phyloP scores from a whole-genome alignment of 2,797 vertebrate genomes.

The Natrix natrix region DNA sequence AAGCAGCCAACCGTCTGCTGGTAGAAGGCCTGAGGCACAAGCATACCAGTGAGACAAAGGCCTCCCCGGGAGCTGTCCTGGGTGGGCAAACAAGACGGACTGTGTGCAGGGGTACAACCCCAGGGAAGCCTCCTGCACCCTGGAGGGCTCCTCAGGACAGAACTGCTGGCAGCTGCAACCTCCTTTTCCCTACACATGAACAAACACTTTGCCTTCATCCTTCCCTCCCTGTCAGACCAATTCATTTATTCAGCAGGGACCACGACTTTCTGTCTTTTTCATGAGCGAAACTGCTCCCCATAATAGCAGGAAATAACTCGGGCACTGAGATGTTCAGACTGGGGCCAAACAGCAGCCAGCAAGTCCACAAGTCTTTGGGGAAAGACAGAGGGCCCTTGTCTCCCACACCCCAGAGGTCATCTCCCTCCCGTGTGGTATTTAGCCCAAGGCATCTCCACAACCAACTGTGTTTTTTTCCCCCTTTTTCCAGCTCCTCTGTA shows the following conservation, averaged over 20 bases:
- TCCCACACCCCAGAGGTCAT: neutral
- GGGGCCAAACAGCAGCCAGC: neutral
- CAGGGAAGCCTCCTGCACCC: neutral
- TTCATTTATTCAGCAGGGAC: neutral
- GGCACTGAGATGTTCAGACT: neutral
- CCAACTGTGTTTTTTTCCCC: neutral
- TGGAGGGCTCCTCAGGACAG: neutral
- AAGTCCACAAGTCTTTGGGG: neutral
- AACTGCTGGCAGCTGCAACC: neutral
- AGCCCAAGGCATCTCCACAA: neutral
- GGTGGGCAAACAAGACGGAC: neutral
- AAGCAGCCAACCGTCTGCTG: slow-evolving; percentile 3
- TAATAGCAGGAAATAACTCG: too few species aligned
- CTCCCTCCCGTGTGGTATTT: too few species aligned
- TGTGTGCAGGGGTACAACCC: neutral
- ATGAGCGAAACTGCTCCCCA: neutral
- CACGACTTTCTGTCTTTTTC: neutral
- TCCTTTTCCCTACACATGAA: neutral
- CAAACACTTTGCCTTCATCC: neutral
- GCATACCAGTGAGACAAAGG: neutral
- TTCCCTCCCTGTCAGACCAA: neutral
- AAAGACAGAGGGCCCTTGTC: too few species aligned
- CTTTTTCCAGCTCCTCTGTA: neutral
- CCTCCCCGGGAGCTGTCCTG: neutral
- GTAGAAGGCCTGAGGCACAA: slow-evolving; percentile 3